Base-by-base conservation (phyloP, 1,140 invertebrate species). In the Zophobas atratus region DNA sequence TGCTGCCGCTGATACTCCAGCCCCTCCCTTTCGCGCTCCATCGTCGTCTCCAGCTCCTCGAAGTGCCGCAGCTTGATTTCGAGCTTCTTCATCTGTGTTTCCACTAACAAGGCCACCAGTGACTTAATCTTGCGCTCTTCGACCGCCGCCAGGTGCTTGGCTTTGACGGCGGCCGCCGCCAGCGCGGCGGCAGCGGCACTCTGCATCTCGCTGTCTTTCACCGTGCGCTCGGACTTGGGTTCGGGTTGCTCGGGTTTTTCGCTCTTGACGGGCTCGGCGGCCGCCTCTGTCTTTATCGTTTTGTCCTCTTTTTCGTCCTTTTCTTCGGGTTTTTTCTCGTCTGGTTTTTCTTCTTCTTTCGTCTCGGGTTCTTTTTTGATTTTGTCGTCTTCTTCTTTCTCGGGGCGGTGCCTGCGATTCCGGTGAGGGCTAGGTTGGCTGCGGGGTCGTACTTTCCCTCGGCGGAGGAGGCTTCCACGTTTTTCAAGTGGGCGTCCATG, bases 101-200 rank as follows among this genome's bases (percentile, higher is more conserved):
- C 20, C 20, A 20, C 98, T 1, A 99, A 90, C 8, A 99, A 88
- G 0, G 98, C 98, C 0, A 99, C 98, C 0, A 99, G 87, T 0
- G 96, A 97, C 86, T 99, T 99, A 76, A 99, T 99, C 88, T 99
- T 98, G 6, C 98, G 88, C 87, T 99, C 98, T 88, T 99, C 98
- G 1, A 99, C 95, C 1, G 97, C 97, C 0, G 98, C 98, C 77
- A 99, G 90, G 88, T 99, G 98, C 88, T 99, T 99, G 0, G 98
- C 98, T 88, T 99, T 99, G 0, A 99, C 98, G 2, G 98, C 98
- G 0, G 98, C 98, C 0, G 98, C 95, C 0, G 97, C 95, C 2
- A 99, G 87, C 4, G 98, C 98, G 0, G 97, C 96, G 2, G 98
- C 97, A 2, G 99, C 99, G 0, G 98, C 98, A 0, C 96, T 94